Base-by-base conservation (phyloP, 2,888 invertebrate species). In the Tiliacea citrago region DNA sequence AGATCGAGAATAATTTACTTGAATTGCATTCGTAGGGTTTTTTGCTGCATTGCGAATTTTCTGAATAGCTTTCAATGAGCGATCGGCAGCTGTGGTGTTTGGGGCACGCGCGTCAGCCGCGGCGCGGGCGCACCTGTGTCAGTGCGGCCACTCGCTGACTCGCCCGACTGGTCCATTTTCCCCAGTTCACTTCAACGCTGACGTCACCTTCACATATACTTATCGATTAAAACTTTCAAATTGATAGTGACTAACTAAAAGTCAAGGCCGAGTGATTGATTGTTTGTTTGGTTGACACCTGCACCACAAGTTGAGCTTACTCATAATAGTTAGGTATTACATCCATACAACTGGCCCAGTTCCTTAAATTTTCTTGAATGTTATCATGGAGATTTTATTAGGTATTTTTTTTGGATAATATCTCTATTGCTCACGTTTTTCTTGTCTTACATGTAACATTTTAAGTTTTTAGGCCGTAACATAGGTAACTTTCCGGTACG, bases 41-140 rank as follows among this genome's bases (percentile, higher is more conserved):
- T 80, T 83, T 68, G 65, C 76, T 61, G 63, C 45, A 68, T 73
- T 61, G 68, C 16, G 60, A 88, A 80, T 83, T 68, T 82, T 77
- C 61, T 82, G 77, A 88, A 88, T 86, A 86, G 77, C 87, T 85
- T 88, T 77, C 74, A 90, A 90, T 89, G 66, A 69, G 53, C 58
- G 49, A 74, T 74, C 75, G 80, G 82, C 88, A 89, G 87, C 86
- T 88, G 88, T 77, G 71, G 76, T 39, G 79, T 68, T 81, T 68
- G 76, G 70, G 73, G 91, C 91, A 91, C 90, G 91, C 91, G 90
- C 86, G 87, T 77, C 81, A 80, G 68, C 61, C 57, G 73, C 66
- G 51, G 67, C 74, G 67, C 79, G 72, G 83, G 82, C 88, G 88
- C 93, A 93, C 93, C 93, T 93, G 93, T 89, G 83, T 73, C 69